These are phyloP conservation scores for Cyclophora punctaria DNA, from an alignment of 2,888 invertebrate species.

Conservation along the genomic window DNA sequence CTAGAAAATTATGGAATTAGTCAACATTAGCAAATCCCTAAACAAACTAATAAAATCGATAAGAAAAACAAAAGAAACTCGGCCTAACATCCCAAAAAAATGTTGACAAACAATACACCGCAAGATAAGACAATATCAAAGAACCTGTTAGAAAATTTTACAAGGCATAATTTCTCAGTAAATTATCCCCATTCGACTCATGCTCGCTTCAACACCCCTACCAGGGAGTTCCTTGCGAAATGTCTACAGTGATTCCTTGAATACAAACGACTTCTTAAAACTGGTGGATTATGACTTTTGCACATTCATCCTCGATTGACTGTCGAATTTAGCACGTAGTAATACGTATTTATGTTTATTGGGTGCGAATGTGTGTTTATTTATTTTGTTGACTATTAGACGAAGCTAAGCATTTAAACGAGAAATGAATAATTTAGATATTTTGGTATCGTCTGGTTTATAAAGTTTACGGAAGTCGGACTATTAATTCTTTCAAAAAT, in stretches of 20 bases:
- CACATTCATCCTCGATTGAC: slow-evolving; percentile 57
- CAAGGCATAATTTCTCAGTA: slow-evolving; percentile 59
- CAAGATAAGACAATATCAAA: slow-evolving; percentile 20
- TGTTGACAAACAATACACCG: slow-evolving; percentile 13
- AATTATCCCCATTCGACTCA: slow-evolving; percentile 63
- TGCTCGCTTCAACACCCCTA: slow-evolving; percentile 53
- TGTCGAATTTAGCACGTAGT: slow-evolving; percentile 36
- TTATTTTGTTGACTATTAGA: too few relatives aligned
- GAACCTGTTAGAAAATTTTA: slow-evolving; percentile 42
- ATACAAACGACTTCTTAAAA: slow-evolving; percentile 72
- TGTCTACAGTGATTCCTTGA: slow-evolving; percentile 75
- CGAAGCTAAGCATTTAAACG: too few relatives aligned
- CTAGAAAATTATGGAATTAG: too few relatives aligned
- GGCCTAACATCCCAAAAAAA: slow-evolving; percentile 14
- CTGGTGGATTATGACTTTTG: slow-evolving; percentile 62
- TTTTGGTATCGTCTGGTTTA: too few relatives aligned
- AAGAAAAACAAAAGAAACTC: slow-evolving; percentile 3
- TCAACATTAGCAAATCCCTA: too few relatives aligned
- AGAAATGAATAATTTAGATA: too few relatives aligned
- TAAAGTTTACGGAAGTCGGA: too few relatives aligned
- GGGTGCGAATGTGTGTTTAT: too few relatives aligned
- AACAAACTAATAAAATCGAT: not conserved
- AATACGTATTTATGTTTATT: too few relatives aligned
- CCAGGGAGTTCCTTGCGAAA: slow-evolving; percentile 63
- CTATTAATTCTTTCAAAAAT: too few relatives aligned